phyloP scores from a whole-genome alignment of 2,888 invertebrate species.

The Ennomos fuscantarius region DNA sequence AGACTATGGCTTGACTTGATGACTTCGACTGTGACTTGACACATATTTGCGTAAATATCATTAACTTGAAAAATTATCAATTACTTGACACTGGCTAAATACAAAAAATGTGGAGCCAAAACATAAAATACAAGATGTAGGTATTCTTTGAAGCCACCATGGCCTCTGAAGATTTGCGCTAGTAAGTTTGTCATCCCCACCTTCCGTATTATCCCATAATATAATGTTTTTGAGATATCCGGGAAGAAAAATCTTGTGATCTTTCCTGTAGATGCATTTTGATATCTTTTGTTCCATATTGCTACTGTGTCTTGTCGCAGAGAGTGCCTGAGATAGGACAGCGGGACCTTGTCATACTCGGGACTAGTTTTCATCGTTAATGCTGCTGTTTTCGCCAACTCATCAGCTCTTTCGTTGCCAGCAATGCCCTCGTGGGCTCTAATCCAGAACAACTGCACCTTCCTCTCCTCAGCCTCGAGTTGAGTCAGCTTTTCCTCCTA shows the following conservation, averaged over 20 bases:
- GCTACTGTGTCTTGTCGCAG: background rate
- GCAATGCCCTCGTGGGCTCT: background rate
- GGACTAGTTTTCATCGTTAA: background rate
- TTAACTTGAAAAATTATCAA: no score
- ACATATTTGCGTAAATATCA: no score
- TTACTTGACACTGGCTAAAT: no score
- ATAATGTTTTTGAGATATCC: background rate
- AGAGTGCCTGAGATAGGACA: slow-evolving; percentile 1
- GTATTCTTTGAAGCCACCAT: background rate
- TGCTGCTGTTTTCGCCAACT: slow-evolving; percentile 1
- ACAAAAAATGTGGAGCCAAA: no score
- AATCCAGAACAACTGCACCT: background rate
- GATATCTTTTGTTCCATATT: background rate
- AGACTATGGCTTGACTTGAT: no score
- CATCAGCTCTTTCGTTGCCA: slow-evolving; percentile 5
- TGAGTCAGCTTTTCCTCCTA: no score
- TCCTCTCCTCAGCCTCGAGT: no score
- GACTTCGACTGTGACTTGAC: no score
- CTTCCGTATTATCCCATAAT: background rate
- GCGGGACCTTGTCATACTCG: slow-evolving; percentile 1
- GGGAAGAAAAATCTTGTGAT: slow-evolving; percentile 1
- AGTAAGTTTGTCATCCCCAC: background rate
- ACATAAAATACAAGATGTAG: no score
- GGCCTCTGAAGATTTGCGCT: background rate
- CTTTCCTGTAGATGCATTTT: background rate